Evolutionary conservation across 2,113 vertebrate genomes (phyloP).

Genomic region (Amblyornis subalaris): DNA sequence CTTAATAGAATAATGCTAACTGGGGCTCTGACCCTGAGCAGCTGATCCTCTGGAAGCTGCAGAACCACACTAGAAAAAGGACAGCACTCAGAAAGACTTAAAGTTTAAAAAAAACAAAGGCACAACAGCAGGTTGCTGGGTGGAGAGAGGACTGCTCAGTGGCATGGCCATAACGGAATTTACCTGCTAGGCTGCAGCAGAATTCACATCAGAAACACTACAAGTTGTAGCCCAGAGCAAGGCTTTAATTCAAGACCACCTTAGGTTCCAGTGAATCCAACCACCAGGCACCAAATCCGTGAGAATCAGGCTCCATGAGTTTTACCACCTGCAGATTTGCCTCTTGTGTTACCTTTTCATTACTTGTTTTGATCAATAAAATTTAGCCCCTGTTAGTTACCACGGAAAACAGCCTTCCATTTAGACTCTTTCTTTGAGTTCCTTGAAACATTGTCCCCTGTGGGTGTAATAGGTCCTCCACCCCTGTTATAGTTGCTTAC

Average conservation of each 20-base stretch:
- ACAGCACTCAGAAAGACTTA: background rate
- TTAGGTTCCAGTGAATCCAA: background rate
- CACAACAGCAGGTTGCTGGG: background rate
- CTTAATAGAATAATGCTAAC: background rate
- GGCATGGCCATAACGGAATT: background rate
- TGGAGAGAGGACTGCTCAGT: background rate
- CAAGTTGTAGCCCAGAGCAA: background rate
- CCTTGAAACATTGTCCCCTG: background rate
- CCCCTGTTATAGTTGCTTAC: background rate
- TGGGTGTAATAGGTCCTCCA: background rate
- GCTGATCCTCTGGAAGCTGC: background rate
- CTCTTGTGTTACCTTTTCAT: background rate
- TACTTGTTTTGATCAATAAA: background rate
- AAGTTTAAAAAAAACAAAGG: background rate
- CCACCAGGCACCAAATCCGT: rapidly evolving
- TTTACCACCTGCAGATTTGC: background rate
- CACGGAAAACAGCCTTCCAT: background rate
- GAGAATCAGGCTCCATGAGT: background rate
- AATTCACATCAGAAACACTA: background rate
- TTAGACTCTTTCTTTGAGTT: background rate
- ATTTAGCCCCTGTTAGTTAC: background rate
- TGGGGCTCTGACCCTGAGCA: background rate
- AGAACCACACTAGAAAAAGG: background rate
- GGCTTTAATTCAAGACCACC: background rate
- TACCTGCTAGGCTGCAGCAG: background rate